Evolutionary conservation across 2,888 invertebrate genomes (phyloP).

Genomic region (Limnephilus marmoratus): DNA sequence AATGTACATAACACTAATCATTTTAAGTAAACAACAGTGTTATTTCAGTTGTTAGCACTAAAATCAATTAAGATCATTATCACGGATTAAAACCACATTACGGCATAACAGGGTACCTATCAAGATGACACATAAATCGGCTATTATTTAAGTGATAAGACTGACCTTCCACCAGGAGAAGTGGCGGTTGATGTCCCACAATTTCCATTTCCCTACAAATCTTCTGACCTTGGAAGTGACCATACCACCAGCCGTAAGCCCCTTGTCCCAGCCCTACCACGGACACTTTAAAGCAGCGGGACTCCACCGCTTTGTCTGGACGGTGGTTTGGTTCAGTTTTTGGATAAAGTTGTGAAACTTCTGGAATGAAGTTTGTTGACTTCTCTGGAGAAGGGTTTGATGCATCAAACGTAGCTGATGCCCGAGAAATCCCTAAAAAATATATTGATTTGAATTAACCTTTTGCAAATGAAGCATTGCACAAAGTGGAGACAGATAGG

Average conservation of each 20-base stretch:
- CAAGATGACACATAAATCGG: background rate
- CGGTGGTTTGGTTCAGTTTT: background rate
- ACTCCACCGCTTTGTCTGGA: background rate
- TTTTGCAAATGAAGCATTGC: no score
- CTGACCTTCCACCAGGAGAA: background rate
- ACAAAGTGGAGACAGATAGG: no score
- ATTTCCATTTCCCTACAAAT: constrained; percentile 41
- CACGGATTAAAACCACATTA: background rate
- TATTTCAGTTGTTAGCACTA: background rate
- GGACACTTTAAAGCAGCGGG: constrained; percentile 14
- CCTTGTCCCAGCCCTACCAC: background rate
- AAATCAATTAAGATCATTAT: background rate
- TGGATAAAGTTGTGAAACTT: background rate
- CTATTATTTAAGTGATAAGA: background rate
- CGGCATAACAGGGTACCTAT: background rate
- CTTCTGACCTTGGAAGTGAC: constrained; percentile 34
- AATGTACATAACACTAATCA: background rate
- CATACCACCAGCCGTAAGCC: constrained; percentile 38
- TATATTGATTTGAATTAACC: background rate
- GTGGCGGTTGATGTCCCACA: constrained; percentile 4
- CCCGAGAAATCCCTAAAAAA: background rate
- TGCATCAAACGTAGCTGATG: background rate
- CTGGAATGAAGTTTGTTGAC: background rate
- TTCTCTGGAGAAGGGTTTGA: background rate
- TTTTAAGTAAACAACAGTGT: background rate